These are phyloP conservation scores for Arenaria interpres DNA, from an alignment of 2,113 vertebrate genomes.

Conservation along the genomic window DNA sequence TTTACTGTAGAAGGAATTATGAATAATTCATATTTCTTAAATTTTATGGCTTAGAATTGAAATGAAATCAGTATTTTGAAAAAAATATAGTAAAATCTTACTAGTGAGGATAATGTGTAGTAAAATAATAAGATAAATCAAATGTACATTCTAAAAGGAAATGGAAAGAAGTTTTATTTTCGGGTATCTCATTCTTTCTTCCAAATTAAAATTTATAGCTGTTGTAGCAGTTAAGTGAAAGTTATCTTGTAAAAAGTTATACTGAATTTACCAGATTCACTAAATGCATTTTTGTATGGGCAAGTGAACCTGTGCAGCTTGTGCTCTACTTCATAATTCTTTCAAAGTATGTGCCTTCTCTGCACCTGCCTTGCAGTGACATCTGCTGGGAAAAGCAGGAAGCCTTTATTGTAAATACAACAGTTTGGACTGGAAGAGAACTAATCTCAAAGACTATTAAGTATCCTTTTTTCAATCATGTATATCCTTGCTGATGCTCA, in stretches of 20 bases:
- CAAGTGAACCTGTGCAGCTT: neutral
- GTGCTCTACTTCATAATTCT: neutral
- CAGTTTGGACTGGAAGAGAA: neutral
- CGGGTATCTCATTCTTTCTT: neutral
- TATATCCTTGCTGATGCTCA: neutral
- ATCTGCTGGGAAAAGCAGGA: constrained; percentile 33
- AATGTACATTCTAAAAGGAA: neutral
- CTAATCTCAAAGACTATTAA: neutral
- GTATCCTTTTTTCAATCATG: neutral
- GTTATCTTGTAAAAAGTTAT: neutral
- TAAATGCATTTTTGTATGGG: neutral
- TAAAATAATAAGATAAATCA: neutral
- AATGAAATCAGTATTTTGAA: neutral
- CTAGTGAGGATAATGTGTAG: neutral
- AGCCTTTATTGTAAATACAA: neutral
- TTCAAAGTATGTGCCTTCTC: neutral
- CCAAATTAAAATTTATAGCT: neutral
- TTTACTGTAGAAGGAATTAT: neutral
- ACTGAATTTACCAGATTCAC: neutral
- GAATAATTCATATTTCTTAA: neutral
- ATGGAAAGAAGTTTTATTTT: neutral
- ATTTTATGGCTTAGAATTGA: neutral
- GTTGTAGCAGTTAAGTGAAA: neutral
- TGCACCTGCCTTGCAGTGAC: constrained; percentile 14
- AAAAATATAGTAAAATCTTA: neutral